These are phyloP conservation scores for Tetragnatha versicolor DNA, from an alignment of 1,140 invertebrate species.

Conservation along the genomic window DNA sequence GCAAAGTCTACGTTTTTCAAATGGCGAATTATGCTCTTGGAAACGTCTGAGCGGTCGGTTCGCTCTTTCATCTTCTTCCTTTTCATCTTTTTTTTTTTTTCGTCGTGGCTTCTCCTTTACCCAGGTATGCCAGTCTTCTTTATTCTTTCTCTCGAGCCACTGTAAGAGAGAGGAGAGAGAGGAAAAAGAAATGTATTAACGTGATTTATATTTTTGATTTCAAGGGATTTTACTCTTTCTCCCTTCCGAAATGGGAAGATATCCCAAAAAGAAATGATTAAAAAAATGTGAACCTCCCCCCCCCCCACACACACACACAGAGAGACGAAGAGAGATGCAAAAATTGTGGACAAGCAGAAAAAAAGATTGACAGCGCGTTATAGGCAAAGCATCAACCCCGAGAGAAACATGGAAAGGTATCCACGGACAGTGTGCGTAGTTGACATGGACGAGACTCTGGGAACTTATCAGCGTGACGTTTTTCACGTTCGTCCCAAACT, in stretches of 20 bases:
- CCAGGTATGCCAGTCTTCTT: neutral
- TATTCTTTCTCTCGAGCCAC: too few relatives aligned
- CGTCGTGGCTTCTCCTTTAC: neutral
- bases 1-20: neutral
- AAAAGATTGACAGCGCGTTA: too few relatives aligned
- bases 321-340: too few relatives aligned
- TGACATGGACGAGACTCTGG: slow-evolving; percentile 34
- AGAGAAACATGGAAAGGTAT: neutral
- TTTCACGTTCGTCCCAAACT: slow-evolving; percentile 21
- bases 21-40: neutral
- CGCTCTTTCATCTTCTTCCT: neutral
- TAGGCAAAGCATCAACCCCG: too few relatives aligned
- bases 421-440: neutral
- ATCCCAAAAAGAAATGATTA: too few relatives aligned
- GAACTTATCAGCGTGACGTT: neutral
- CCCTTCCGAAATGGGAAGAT: too few relatives aligned
- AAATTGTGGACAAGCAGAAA: too few relatives aligned
- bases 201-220: too few relatives aligned
- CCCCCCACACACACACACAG: neutral
- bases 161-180: too few relatives aligned
- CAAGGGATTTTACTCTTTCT: too few relatives aligned
- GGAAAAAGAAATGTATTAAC: too few relatives aligned
- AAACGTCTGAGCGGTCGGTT: too few relatives aligned
- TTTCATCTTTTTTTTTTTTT: neutral
- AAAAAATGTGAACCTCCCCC: neutral